Evolutionary conservation across 2,113 vertebrate genomes (phyloP), one percentile per base, ranked within the genome.

Genomic region (Callorhinus ursinus): DNA sequence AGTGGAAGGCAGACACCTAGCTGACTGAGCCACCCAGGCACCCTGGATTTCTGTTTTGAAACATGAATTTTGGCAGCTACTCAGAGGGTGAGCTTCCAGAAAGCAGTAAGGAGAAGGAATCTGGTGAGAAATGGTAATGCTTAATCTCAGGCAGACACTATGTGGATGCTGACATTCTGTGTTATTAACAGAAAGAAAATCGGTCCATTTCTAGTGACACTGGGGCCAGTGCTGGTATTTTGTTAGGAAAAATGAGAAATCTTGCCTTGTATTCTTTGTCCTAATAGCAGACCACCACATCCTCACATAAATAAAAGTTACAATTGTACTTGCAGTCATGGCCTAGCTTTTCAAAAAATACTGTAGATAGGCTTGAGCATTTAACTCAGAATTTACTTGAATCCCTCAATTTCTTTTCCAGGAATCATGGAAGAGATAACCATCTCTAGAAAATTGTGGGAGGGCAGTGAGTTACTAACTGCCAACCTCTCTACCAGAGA

Each of bases 361-460:
- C 21, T 72, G 39, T 11, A 57, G 26, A 31, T 49, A 61, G 2
- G 0, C 57, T 55, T 53, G 24, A 67, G 55, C 63, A 5, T 39
- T 96, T 55, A 86, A 81, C 11, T 83, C 79, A 42, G 21, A 79
- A 92, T 91, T 82, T 61, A 92, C 19, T 10, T 36, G 31, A 51
- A 36, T 26, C 10, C n/a, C 33, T 36, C 10, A 21, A 59, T 39
- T 90, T 91, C 8, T 74, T 14, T 84, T n/a, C 16, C 93, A 67
- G 26, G 81, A 90, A 82, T 36, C 5, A 69, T 46, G 22, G 36
- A 76, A 92, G 39, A 51, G 18, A 82, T 31, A 79, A 53, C 0
- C 26, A 88, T 14, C 42, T 2, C 22, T 69, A 74, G 28, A 89
- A 26, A 72, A 53, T 4, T 82, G 31, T 39, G 24, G 26, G 28